A percentile compares a stretch with the other conserved stretches of the same genome.
phyloP scores from a whole-genome alignment of 2,113 vertebrate species.

The Daubentonia madagascariensis region DNA sequence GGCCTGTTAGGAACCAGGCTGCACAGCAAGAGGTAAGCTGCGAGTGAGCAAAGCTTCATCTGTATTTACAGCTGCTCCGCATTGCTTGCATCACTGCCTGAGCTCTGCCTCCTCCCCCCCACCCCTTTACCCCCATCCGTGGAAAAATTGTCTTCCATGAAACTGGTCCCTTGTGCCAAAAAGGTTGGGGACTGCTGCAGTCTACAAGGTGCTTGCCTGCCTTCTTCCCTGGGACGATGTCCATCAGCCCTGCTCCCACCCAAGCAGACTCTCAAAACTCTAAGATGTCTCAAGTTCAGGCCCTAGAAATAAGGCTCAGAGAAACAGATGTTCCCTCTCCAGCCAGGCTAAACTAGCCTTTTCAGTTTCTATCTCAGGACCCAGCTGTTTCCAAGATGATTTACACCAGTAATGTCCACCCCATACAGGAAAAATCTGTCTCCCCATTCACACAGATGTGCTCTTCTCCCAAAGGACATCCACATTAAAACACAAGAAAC shows the following conservation, averaged over 20 bases:
- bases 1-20: too few relatives aligned
- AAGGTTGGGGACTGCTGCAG: too few relatives aligned
- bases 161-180: too few relatives aligned
- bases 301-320: not conserved
- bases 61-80: too few relatives aligned
- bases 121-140: too few relatives aligned
- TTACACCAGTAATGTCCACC: not conserved
- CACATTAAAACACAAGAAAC: not conserved
- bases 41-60: too few relatives aligned
- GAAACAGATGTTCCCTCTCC: not conserved
- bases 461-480: not conserved
- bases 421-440: not conserved
- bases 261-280: not conserved
- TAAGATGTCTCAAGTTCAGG: not conserved
- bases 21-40: too few relatives aligned
- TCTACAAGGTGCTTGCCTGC: not conserved
- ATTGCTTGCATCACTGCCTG: too few relatives aligned
- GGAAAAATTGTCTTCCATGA: too few relatives aligned
- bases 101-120: too few relatives aligned
- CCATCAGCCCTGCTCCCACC: not conserved
- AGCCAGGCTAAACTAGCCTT: not conserved
- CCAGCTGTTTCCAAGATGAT: not conserved
- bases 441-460: not conserved
- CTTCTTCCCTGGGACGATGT: not conserved
- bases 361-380: not conserved